A percentile compares a stretch with the other conserved stretches of the same genome.
phyloP scores from a whole-genome alignment of 2,797 vertebrate species.

The Acanthurus tractus region DNA sequence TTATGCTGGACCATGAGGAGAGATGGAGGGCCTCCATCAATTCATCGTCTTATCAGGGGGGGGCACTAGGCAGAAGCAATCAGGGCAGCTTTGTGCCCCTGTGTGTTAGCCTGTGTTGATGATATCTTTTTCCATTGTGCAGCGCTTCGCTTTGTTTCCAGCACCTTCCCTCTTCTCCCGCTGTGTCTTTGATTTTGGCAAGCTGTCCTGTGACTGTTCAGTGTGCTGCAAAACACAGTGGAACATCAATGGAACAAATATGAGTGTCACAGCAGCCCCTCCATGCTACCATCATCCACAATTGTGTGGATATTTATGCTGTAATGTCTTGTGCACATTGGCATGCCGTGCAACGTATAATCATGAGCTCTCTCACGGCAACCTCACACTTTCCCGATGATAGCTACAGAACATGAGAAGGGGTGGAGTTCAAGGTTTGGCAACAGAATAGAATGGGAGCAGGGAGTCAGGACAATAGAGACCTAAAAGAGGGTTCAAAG shows the following conservation, averaged over 20 bases:
- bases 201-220: slow-evolving; percentile 1
- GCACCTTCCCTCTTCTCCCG: background rate
- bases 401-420: slow-evolving; percentile 76
- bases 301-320: background rate
- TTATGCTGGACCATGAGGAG: slow-evolving; percentile 43
- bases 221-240: slow-evolving; percentile 1
- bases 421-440: slow-evolving; percentile 77
- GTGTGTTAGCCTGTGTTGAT: slow-evolving; percentile 40
- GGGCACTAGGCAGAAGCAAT: slow-evolving; percentile 43
- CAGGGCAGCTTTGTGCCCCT: slow-evolving; percentile 35
- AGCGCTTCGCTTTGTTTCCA: slow-evolving; percentile 6
- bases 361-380: slow-evolving; percentile 54
- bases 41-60: slow-evolving; percentile 60
- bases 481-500: slow-evolving; percentile 65
- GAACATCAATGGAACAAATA: slow-evolving; percentile 24
- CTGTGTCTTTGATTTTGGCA: background rate
- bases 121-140: slow-evolving; percentile 35
- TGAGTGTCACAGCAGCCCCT: slow-evolving; percentile 4
- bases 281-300: background rate
- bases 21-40: slow-evolving; percentile 60
- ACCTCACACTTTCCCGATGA: slow-evolving; percentile 48
- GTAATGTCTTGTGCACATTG: slow-evolving; percentile 3
- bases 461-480: slow-evolving; percentile 72
- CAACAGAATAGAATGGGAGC: slow-evolving; percentile 69
- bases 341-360: slow-evolving; percentile 34